Conservation (phyloP, 2,888 invertebrate genomes). For the Ephialtes manifestator region DNA sequence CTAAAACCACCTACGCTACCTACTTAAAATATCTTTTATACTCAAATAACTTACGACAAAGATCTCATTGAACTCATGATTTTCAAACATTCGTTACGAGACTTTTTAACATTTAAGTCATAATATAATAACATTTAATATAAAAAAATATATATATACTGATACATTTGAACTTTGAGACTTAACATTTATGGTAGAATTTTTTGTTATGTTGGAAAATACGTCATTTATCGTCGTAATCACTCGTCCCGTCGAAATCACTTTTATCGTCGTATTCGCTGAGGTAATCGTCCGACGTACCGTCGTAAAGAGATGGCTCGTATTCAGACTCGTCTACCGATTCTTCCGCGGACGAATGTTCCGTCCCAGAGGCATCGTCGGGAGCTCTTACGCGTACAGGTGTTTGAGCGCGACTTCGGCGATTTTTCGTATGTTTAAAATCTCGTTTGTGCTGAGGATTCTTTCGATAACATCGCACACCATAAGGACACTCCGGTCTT, state of each 20-base stretch:
- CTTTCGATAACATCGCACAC: conserved; percentile 87
- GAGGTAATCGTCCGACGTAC: conserved; percentile 72
- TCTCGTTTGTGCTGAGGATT: conserved; percentile 88
- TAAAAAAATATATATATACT: conserved; percentile 45
- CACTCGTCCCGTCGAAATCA: conserved; percentile 51
- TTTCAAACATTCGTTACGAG: conserved; percentile 6
- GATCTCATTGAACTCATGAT: conserved; percentile 10
- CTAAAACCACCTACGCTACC: conserved; percentile 51
- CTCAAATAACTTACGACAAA: neutral
- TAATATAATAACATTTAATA: conserved; percentile 35
- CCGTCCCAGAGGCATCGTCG: conserved; percentile 62
- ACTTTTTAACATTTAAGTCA: conserved; percentile 3
- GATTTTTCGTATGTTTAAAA: conserved; percentile 84
- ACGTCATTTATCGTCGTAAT: conserved; percentile 60
- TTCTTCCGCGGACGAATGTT: conserved; percentile 78
- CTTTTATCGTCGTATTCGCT: conserved; percentile 65
- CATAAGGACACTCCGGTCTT: conserved; percentile 88
- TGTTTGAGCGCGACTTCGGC: conserved; percentile 74
- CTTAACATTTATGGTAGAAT: neutral
- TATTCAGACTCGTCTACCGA: conserved; percentile 83
- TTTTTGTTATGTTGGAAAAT: neutral
- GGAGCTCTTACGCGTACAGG: conserved; percentile 55
- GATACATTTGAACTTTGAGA: conserved; percentile 31
- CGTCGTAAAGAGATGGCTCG: conserved; percentile 74
- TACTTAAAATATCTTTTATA: conserved; percentile 3